phyloP scores from a whole-genome alignment of 1,140 invertebrate species.

The Colletes latitarsis region DNA sequence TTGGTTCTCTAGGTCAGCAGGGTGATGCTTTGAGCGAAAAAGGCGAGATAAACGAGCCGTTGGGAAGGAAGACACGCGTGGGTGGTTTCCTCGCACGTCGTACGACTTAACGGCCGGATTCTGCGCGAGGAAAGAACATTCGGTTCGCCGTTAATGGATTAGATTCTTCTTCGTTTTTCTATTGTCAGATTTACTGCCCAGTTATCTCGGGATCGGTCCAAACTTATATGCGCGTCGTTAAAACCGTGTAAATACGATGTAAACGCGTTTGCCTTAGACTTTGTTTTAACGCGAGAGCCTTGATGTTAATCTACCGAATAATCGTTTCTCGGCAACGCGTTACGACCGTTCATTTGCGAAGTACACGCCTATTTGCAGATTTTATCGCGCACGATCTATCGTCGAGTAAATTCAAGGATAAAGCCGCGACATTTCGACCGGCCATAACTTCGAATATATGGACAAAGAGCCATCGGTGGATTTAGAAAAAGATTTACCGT shows the following conservation, averaged over 20 bases:
- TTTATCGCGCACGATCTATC: slow-evolving; percentile 45
- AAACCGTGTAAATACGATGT: background rate
- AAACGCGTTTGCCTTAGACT: background rate
- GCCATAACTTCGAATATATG: background rate
- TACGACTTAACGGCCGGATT: slow-evolving; percentile 32
- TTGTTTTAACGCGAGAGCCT: slow-evolving; percentile 24
- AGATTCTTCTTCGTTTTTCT: background rate
- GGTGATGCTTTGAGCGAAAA: slow-evolving; percentile 61
- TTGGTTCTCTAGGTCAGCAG: slow-evolving; percentile 56
- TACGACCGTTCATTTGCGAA: slow-evolving; percentile 19
- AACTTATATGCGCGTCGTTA: background rate
- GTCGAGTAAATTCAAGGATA: slow-evolving; percentile 31
- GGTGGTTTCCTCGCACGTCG: slow-evolving; percentile 39
- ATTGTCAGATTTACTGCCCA: background rate
- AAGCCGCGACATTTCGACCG: background rate
- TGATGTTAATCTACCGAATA: slow-evolving; percentile 35
- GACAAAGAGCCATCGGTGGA: no score
- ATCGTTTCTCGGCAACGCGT: slow-evolving; percentile 22
- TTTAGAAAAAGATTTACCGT: no score
- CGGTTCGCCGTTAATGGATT: slow-evolving; percentile 28
- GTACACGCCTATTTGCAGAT: slow-evolving; percentile 31
- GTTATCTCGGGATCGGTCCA: background rate
- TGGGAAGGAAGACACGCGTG: slow-evolving; percentile 57
- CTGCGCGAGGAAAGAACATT: slow-evolving; percentile 18
- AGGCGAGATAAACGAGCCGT: slow-evolving; percentile 54